Base-by-base conservation (phyloP, 1,140 invertebrate genomes). In the Orchesella cincta region DNA sequence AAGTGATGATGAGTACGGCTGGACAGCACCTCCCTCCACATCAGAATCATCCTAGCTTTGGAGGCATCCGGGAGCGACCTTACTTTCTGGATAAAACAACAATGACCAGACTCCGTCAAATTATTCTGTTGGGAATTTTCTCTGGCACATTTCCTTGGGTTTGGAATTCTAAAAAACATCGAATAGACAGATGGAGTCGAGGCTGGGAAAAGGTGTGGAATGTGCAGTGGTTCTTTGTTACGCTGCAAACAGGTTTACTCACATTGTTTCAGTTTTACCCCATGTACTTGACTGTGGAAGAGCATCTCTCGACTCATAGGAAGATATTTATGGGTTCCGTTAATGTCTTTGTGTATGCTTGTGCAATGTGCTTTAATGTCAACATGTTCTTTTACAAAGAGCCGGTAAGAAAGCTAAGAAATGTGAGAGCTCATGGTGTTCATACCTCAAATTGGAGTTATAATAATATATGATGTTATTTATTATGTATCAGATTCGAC, bases 321-420 rank as follows among this genome's bases (percentile, higher is more conserved):
- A 29, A 29, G 31, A 23, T 33, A 12, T 73, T 73, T 26, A 73
- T 73, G 71, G 26, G 35, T 26, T 39, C 71, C 5, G 36, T 73
- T 23, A 46, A n/a, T 28, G 14, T 73, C 16, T 18, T 73, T 28
- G 36, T 34, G 71, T 73, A 73, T 26, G 20, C 8, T 31, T 46
- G 3, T 18, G 34, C 35, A 2, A 2, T 73, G 2, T n/a, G 14
- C 14, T 73, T 35, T 23, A 73, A 73, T 51, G 2, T 73, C 8
- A 73, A 73, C 23, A 8, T 73, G 71, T 73, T 18, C 71, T 73
- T 20, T 28, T 73, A 73, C 39, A 35, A 28, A 57, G 73, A 67
- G 31, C 8, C 3, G 57, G 20, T 64, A 29, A 29, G 12, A 8
- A 29, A n/a, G 8, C 23, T 12, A 14, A 23, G 5, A 23, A n/a